phyloP scores from a whole-genome alignment of 2,888 invertebrate genomes.

The Melanophora roralis region DNA sequence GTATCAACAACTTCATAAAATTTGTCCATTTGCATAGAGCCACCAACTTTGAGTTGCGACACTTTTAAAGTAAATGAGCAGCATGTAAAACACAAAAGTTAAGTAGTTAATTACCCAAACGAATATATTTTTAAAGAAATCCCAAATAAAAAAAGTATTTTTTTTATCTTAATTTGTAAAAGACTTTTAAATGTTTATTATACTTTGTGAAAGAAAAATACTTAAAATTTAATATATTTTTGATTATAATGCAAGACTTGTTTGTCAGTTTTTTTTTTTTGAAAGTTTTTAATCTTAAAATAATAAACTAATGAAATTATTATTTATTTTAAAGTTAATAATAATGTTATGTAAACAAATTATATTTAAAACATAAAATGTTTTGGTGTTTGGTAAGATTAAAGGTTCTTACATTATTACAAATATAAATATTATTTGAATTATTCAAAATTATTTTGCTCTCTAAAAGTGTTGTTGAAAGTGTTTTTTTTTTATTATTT shows the following conservation, averaged over 20 bases:
- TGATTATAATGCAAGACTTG: conserved; percentile 17
- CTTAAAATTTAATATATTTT: conserved; percentile 25
- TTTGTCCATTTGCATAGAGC: too few relatives aligned
- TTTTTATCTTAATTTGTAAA: too few relatives aligned
- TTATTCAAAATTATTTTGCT: conserved; percentile 46
- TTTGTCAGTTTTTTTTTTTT: conserved; percentile 5
- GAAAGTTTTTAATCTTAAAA: conserved; percentile 10
- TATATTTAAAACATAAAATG: too few relatives aligned
- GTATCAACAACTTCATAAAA: too few relatives aligned
- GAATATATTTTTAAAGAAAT: not conserved
- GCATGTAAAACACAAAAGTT: too few relatives aligned
- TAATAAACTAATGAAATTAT: too few relatives aligned
- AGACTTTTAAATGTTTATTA: conserved; percentile 16
- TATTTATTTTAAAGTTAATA: not conserved
- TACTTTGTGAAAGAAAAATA: conserved; percentile 14
- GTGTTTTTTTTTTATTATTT: conserved; percentile 65
- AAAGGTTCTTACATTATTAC: not conserved
- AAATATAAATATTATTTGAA: not conserved
- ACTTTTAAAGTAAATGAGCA: too few relatives aligned
- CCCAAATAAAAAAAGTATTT: too few relatives aligned
- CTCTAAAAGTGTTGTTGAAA: conserved; percentile 48
- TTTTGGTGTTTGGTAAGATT: too few relatives aligned
- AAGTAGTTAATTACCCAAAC: not conserved
- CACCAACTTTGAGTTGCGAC: too few relatives aligned
- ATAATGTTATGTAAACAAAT: not conserved